Evolutionary conservation across 2,797 vertebrate species (phyloP).

Genomic region (Spinus pinus): DNA sequence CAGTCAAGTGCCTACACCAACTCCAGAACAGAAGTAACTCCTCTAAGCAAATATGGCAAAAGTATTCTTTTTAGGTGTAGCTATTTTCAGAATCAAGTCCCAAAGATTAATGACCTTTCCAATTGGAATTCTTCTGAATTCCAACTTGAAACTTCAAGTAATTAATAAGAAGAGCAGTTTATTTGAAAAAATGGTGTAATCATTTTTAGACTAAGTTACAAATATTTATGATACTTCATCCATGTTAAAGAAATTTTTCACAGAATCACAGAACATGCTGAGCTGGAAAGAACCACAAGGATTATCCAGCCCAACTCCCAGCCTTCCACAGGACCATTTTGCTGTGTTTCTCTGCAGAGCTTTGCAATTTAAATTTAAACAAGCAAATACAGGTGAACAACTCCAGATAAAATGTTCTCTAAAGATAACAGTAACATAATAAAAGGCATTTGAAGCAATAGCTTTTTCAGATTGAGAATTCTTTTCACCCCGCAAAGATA

Average conservation of each 20-base stretch:
- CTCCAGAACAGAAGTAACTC: background rate
- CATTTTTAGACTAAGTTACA: background rate
- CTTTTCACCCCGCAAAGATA: background rate
- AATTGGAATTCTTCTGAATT: background rate
- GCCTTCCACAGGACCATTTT: background rate
- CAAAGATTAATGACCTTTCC: background rate
- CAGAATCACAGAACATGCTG: background rate
- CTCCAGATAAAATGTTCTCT: background rate
- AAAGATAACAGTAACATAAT: background rate
- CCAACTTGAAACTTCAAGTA: background rate
- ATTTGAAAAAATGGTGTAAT: background rate
- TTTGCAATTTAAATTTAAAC: background rate
- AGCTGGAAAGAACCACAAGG: background rate
- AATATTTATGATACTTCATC: background rate
- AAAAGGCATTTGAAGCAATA: background rate
- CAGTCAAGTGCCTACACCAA: background rate
- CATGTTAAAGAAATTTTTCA: background rate
- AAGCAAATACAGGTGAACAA: background rate
- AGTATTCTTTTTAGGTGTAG: background rate
- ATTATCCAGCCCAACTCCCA: background rate
- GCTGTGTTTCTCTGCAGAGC: background rate
- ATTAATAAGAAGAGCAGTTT: background rate
- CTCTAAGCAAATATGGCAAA: background rate
- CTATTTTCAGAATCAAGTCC: background rate
- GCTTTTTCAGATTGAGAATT: background rate